Evolutionary conservation across 2,113 vertebrate genomes (phyloP), one percentile per base, ranked within the genome.

Genomic region (Anoplopoma fimbria): DNA sequence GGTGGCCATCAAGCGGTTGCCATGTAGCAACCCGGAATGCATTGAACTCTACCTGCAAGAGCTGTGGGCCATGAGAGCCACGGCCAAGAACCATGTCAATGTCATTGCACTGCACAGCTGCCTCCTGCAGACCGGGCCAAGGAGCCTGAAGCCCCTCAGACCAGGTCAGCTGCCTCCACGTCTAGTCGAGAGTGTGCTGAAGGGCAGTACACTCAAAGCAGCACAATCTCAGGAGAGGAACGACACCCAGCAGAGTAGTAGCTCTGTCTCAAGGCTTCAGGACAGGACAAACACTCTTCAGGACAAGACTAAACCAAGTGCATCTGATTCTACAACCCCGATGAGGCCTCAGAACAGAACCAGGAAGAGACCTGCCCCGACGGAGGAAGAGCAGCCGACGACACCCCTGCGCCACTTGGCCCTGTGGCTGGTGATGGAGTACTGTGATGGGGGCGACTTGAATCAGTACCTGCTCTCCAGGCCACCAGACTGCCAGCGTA

Each of bases 381-480:
- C 69, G 77, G 96, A 91, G 87, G 96, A 93, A 85, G 95, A 91
- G 94, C 79, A 85, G 74, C 9, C 49, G 1, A 36, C 17, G 21
- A 1, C 25, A 4, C 91, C 27, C 86, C 93, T 0, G 91, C 95
- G 86, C 90, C 97, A 79, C 95, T 94, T 75, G 93, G 97, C 93
- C 77, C 95, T 99, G 60, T 99, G 98, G 98, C 96, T 99, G 0
- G 97, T 99, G 83, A 99, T 99, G 98, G 98, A 99, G 92, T 99
- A 96, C 93, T 99, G 98, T 0, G 96, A 98, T 75, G 98, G 97
- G 4, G 98, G 98, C 4, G 97, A 99, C 89, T 94, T 99, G 91
- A 99, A 98, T 92, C 97, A 96, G 71, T 99, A 97, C 12, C 92
- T 99, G 51, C 95, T 99, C 6, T 98, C 98, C 2, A 91, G 95